Base-by-base conservation (phyloP, 2,113 vertebrate genomes). In the Myxocyprinus asiaticus region DNA sequence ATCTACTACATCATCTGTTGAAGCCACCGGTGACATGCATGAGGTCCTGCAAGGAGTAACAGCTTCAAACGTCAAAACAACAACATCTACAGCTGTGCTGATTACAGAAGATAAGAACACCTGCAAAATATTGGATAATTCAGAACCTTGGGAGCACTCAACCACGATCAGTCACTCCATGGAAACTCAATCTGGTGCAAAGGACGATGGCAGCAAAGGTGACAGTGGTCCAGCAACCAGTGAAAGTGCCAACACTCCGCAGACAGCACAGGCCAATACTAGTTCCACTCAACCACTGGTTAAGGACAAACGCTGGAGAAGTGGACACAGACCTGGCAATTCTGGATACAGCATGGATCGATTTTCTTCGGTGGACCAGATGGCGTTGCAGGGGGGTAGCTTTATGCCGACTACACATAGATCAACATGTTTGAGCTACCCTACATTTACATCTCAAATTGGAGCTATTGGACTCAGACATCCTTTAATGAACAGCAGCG, bases 401-500 rank as follows among this genome's bases (percentile, higher is more conserved):
- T 51, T 77, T 11, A 65, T 65, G 63, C 12, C 63, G 1, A 7
- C 51, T 15, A 1, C 71, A 62, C 75, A 68, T 4, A 50, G 17
- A 4, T 58, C 75, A 7, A 15, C 61, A 33, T 51, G 15, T 43
- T 45, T 78, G 8, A 62, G 44, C 68, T 17, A 14, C 14, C 65
- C n/a, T 45, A 61, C 65, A 7, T 72, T 64, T 50, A 2, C n/a
- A 6, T 59, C 70, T 42, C 68, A 69, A 9, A 82, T 56, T 47
- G 65, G 48, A 9, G 42, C 73, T 22, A 15, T 77, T 55, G 80
- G 79, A 58, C 77, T n/a, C n/a, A n/a, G n/a, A n/a, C n/a, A 67
- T 12, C 78, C 53, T 12, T 4, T 84, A 8, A 5, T 84, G 47
- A 70, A 67, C 70, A 53, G 59, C 14, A 55, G 65, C 2, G n/a